Base-by-base conservation (phyloP, 2,113 vertebrate genomes). In the Poeciliopsis turrubarensis region DNA sequence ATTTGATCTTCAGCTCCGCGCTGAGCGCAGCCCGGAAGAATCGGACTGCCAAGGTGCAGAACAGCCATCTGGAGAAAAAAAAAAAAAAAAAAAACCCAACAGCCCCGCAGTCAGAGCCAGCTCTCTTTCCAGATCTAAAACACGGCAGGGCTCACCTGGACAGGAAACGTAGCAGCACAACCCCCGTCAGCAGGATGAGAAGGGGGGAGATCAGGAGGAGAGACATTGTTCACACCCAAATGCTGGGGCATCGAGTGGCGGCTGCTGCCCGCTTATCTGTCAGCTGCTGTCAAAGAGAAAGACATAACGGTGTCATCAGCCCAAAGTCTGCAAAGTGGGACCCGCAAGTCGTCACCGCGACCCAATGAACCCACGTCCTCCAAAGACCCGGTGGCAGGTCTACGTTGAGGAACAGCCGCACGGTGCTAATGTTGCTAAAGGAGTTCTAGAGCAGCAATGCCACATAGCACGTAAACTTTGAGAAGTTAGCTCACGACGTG, bases 1-100 rank as follows among this genome's bases (percentile, higher is more conserved):
- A 97, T 74, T 95, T 96, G 0, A 99, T 97, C 92, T 96, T 98
- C 31, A 99, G 90, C 39, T 98, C 97, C 0, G 96, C 96, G 4
- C 95, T 95, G 60, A 99, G 93, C 74, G 93, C 93, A 25, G 88
- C 94, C 76, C 95, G 95, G 87, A 97, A 97, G 94, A 96, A 94
- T 30, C 91, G 94, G 77, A 97, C 94, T 0, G 94, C 95, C 90
- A 97, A 85, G 31, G 92, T 94, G 87, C 95, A 95, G 0, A 93
- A 84, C 77, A 98, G 90, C 97, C 97, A 98, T 89, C 98, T 98
- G 83, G 37, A 39, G 37, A 10, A 34, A 34, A 32, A 31, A 31
- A 31, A 5, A 5, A 31, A 5, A 1, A 32, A 32, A 32, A 32
- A 32, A 32, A 1, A 2, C 6, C 69, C 19, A 83, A 62, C 5